phyloP scores from a whole-genome alignment of 2,797 vertebrate genomes.

The Microctenopoma lineatum region DNA sequence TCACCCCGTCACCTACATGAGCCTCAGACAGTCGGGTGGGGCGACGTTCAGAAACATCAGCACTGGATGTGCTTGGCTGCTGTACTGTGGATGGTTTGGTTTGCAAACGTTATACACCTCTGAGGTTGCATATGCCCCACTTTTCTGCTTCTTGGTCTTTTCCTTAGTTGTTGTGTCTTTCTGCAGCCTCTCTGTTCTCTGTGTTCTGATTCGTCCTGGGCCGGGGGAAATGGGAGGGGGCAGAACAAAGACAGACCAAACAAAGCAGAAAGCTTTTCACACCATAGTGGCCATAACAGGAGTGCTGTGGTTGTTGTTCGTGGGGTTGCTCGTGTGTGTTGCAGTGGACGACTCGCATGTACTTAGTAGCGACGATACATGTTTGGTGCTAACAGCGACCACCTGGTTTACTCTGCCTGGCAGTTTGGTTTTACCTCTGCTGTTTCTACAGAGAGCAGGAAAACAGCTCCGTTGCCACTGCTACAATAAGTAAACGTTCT shows the following conservation, averaged over 20 bases:
- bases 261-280: constrained; percentile 29
- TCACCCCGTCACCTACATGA: too few relatives aligned
- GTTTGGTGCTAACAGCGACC: rapidly evolving
- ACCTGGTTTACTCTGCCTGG: background rate
- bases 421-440: background rate
- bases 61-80: too few relatives aligned
- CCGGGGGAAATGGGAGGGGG: background rate
- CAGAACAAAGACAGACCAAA: background rate
- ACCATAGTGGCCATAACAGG: constrained; percentile 17
- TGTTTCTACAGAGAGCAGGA: too few relatives aligned
- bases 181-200: too few relatives aligned
- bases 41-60: too few relatives aligned
- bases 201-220: too few relatives aligned
- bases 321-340: background rate
- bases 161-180: background rate
- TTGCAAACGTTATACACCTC: rapidly evolving
- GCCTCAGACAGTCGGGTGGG: too few relatives aligned
- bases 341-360: rapidly evolving
- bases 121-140: rapidly evolving
- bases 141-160: rapidly evolving
- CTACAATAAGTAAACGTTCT: too few relatives aligned
- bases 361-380: rapidly evolving
- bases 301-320: constrained; percentile 3
- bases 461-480: background rate
- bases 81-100: too few relatives aligned